A percentile compares a stretch with the other conserved stretches of the same genome.
Conservation (phyloP, 2,797 vertebrate species). For the Bradypodion pumilum region DNA sequence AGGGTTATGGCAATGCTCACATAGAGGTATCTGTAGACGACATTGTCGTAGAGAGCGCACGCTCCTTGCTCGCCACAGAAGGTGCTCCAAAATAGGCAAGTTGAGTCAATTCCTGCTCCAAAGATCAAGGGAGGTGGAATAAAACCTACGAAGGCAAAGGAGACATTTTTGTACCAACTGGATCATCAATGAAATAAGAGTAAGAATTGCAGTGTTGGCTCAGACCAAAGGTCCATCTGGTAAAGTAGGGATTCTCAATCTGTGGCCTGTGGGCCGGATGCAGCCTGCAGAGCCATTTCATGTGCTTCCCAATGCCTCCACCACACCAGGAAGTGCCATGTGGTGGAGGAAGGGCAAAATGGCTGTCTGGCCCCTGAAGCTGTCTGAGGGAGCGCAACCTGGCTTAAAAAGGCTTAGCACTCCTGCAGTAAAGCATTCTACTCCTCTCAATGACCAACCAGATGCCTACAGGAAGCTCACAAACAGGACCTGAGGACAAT, state of each 20-base stretch:
- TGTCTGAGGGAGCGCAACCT: too few species aligned
- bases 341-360: too few species aligned
- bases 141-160: constrained; percentile 82
- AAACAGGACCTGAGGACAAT: not conserved
- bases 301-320: too few species aligned
- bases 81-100: constrained; percentile 96
- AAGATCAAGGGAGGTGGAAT: constrained; percentile 98
- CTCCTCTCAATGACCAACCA: too few species aligned
- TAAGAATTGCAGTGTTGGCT: not conserved
- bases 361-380: too few species aligned
- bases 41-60: constrained; percentile 93
- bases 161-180: not conserved
- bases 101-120: constrained; percentile 95
- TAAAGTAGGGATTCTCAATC: too few species aligned
- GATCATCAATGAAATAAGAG: constrained; percentile 2
- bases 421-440: too few species aligned
- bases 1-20: constrained; percentile 96
- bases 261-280: too few species aligned
- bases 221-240: not conserved
- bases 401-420: too few species aligned
- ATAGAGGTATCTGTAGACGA: constrained; percentile 91
- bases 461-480: not conserved
- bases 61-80: constrained; percentile 92
- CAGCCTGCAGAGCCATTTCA: too few species aligned
- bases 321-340: too few species aligned